Evolutionary conservation across 2,113 vertebrate genomes (phyloP).

Genomic region (Heterochromis multidens): DNA sequence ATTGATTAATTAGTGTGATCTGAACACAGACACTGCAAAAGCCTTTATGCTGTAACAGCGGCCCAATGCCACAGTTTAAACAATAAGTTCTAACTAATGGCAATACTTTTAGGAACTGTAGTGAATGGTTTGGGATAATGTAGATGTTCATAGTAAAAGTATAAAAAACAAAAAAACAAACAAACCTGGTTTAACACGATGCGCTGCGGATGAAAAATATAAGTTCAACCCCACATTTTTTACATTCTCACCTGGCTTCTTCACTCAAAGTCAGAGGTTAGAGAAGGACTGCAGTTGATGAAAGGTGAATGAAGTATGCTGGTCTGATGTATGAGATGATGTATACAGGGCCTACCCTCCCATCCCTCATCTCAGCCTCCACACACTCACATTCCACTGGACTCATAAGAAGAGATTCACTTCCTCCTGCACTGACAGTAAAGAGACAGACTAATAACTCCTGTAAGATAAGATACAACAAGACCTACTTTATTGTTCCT

Average conservation of each 20-base stretch:
- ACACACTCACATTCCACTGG: background rate
- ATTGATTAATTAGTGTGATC: background rate
- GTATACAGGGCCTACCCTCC: background rate
- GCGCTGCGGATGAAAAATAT: background rate
- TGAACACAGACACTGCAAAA: background rate
- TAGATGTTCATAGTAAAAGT: background rate
- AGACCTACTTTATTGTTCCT: background rate
- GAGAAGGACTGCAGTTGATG: background rate
- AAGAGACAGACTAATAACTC: background rate
- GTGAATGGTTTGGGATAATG: background rate
- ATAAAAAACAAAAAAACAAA: no score
- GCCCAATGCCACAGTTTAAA: background rate
- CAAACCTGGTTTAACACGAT: background rate
- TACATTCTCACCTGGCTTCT: background rate
- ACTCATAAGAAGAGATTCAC: background rate
- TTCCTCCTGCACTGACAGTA: background rate
- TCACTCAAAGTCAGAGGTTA: background rate
- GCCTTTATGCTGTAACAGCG: background rate
- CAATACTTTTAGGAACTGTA: no score
- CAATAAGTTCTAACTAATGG: no score
- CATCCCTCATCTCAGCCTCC: background rate
- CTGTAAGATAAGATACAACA: background rate
- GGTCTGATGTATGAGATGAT: background rate
- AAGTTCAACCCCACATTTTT: background rate
- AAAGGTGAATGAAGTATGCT: background rate